Evolutionary conservation across 2,797 vertebrate genomes (phyloP).

Genomic region (Siniperca scherzeri): DNA sequence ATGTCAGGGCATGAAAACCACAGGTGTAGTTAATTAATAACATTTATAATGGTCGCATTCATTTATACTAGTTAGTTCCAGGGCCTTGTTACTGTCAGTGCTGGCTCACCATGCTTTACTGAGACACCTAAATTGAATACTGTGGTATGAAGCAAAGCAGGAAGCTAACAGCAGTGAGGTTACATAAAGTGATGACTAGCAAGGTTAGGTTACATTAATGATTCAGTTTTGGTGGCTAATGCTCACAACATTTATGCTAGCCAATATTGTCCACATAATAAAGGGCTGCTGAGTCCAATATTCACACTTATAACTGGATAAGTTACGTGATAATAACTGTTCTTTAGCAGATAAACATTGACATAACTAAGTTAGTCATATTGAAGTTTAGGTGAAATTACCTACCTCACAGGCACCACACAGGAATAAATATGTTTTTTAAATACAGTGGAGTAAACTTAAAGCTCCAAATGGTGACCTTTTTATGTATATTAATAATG

Average conservation of each 20-base stretch:
- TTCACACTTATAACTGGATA: not conserved
- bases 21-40: not conserved
- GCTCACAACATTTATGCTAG: not conserved
- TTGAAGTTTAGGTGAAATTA: not conserved
- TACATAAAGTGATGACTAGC: not conserved
- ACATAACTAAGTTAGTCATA: not conserved
- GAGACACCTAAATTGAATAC: not conserved
- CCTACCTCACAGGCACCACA: not conserved
- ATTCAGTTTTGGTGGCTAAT: not conserved
- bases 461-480: not conserved
- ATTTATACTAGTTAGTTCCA: not conserved
- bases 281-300: not conserved
- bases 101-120: not conserved
- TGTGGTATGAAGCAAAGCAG: not conserved
- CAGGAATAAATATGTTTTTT: not conserved
- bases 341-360: not conserved
- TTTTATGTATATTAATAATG: not conserved
- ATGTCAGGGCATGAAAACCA: too few species aligned
- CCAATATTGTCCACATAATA: not conserved
- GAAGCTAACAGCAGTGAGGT: not conserved
- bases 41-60: not conserved
- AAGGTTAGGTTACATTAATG: not conserved
- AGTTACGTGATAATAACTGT: not conserved
- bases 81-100: not conserved
- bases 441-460: not conserved